Base-by-base conservation (phyloP, 23 tunicate genomes). In the Oikopleura vanhoeffeni region DNA sequence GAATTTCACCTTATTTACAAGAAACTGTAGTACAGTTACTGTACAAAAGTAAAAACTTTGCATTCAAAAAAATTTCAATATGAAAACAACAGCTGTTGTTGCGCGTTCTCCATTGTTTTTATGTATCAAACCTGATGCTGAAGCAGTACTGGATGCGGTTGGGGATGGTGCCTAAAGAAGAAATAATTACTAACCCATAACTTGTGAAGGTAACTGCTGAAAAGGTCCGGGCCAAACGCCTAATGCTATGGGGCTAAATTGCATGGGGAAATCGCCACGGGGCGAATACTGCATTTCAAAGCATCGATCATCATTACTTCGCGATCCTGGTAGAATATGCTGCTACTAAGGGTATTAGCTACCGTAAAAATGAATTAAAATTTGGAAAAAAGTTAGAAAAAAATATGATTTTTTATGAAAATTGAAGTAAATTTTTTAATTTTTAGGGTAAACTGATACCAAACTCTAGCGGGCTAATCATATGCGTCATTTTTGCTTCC, bases 101-200 rank as follows among this genome's bases (percentile, higher is more conserved):
- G 24, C 64, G 64, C 24, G 64, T 13, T 24, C 13, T 24, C 64
- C 64, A 49, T 49, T 49, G 64, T 49, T 49, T 24, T 24, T 49
- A 24, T 13, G 64, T 13, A 49, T 8, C 64, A 13, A 49, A 49
- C 64, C 64, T 49, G 64, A 49, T 49, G 64, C 64, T 49, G 64
- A 49, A 49, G 64, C 64, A 8, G 64, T 8, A 49, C 64, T 49
- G 64, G 64, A 49, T 49, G 64, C 13, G 13, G 64, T 49, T 49
- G 64, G 64, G 64, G 64, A 49, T 49, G 64, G 64, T 49, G 64
- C 64, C 64, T 49, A 49, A 49, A 49, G 13, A 49, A 49, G 64
- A 49, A 49, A 8, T 8, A 49, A 24, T 49, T 49, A 49, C 64
- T 49, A 49, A 49, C 64, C 64, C 13, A 49, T 49, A 49, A 24